Percentiles rank a stretch among this genome's conserved stretches.
Evolutionary conservation across 2,797 vertebrate genomes (phyloP).

Genomic region (Neosilurus mollespiculum): DNA sequence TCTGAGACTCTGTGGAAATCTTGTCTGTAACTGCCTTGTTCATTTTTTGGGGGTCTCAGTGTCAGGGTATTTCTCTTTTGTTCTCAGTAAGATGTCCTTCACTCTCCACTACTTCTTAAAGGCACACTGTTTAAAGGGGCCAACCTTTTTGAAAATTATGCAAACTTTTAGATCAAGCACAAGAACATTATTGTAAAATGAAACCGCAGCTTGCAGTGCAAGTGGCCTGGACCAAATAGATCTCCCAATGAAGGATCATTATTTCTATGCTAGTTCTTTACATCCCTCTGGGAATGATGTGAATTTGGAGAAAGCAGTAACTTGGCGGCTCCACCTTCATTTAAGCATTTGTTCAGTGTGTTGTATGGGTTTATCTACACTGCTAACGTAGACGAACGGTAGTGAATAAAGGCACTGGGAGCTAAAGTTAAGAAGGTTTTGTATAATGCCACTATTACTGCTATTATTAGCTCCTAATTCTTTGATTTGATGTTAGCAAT

Average conservation of each 20-base stretch:
- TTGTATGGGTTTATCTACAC: background rate
- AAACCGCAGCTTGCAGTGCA: conserved; percentile 31
- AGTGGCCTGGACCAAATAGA: conserved; percentile 45
- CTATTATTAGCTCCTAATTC: background rate
- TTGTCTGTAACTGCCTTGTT: conserved; percentile 43
- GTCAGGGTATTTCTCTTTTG: conserved; percentile 47
- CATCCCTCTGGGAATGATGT: conserved; percentile 14
- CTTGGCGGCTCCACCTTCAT: background rate
- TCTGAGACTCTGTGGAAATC: conserved; percentile 30
- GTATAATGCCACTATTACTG: background rate
- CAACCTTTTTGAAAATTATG: conserved; percentile 46
- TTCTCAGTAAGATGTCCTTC: conserved; percentile 29
- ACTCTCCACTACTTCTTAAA: conserved; percentile 21
- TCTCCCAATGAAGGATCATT: conserved; percentile 20
- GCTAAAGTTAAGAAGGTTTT: background rate
- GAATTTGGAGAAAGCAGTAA: conserved; percentile 1
- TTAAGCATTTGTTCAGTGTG: background rate
- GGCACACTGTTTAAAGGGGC: conserved; percentile 40
- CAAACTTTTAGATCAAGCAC: conserved; percentile 56
- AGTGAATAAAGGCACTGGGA: background rate
- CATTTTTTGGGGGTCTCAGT: conserved; percentile 34
- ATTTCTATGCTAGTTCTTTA: conserved; percentile 21
- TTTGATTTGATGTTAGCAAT: conserved; percentile 21
- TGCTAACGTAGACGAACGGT: background rate
- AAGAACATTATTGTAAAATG: conserved; percentile 35